Percentiles rank a stretch among this genome's conserved stretches.
These are phyloP conservation scores for Rhyacophila brunnea DNA, from an alignment of 1,140 invertebrate species.

Conservation along the genomic window DNA sequence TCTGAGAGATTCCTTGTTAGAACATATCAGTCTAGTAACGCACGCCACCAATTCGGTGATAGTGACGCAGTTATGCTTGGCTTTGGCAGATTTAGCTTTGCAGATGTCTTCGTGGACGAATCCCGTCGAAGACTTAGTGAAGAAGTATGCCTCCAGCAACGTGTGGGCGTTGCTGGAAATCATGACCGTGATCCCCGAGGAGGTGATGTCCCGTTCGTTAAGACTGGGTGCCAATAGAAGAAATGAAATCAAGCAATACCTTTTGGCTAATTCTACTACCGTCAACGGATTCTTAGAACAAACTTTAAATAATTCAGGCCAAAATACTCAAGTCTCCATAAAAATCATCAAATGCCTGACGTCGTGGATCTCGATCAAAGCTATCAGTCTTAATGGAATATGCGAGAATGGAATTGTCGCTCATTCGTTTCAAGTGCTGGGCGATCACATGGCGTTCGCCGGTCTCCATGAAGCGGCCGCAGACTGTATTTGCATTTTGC, in stretches of 20 bases:
- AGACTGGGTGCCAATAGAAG: conserved; percentile 88
- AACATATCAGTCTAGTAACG: conserved; percentile 84
- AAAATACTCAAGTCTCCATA: conserved; percentile 52
- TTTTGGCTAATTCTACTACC: conserved; percentile 65
- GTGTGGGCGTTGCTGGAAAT: conserved; percentile 86
- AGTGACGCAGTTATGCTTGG: conserved; percentile 88
- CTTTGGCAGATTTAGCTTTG: conserved; percentile 89
- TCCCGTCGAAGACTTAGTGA: conserved; percentile 82
- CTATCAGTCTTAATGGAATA: conserved; percentile 64
- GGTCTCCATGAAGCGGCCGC: conserved; percentile 86
- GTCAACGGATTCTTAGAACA: conserved; percentile 75
- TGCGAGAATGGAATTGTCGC: conserved; percentile 67
- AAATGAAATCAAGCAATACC: conserved; percentile 76
- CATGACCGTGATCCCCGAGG: conserved; percentile 93
- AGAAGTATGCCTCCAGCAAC: conserved; percentile 63
- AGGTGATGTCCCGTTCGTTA: conserved; percentile 81
- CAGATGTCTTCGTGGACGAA: conserved; percentile 92
- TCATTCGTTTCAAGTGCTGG: conserved; percentile 68
- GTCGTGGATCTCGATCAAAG: conserved; percentile 74
- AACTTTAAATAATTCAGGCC: conserved; percentile 61
- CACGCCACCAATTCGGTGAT: conserved; percentile 80
- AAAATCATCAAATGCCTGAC: conserved; percentile 76
- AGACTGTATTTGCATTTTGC: conserved; percentile 86
- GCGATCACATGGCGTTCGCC: conserved; percentile 62
- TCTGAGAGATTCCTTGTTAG: conserved; percentile 86